phyloP scores from a whole-genome alignment of 2,888 invertebrate genomes.

The Adelphocoris suturalis region DNA sequence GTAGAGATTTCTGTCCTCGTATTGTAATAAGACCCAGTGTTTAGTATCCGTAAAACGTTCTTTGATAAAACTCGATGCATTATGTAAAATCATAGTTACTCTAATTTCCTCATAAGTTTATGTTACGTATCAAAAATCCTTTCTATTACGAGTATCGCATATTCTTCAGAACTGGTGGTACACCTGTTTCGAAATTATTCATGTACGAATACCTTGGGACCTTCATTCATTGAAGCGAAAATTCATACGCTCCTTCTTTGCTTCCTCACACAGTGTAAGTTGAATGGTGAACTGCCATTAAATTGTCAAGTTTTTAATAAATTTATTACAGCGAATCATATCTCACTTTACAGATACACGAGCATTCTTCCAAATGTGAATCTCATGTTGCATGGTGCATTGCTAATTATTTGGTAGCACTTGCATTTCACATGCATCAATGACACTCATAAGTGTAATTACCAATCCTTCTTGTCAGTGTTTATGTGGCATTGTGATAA shows the following conservation, averaged over 20 bases:
- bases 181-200: background rate
- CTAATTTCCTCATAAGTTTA: background rate
- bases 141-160: background rate
- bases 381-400: slow-evolving; percentile 41
- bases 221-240: background rate
- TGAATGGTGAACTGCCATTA: no score
- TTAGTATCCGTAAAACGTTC: background rate
- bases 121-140: background rate
- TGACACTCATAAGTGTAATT: background rate
- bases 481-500: background rate
- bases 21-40: background rate
- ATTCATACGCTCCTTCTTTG: background rate
- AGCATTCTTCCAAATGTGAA: background rate
- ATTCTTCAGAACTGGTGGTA: background rate
- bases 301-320: no score
- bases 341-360: background rate
- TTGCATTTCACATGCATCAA: background rate
- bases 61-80: background rate
- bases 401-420: slow-evolving; percentile 1
- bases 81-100: background rate
- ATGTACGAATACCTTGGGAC: background rate
- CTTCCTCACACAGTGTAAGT: background rate
- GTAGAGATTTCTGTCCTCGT: background rate
- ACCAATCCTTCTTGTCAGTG: background rate
- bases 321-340: no score